Evolutionary conservation across 2,797 vertebrate species (phyloP), one percentile per base, ranked within the genome.

Genomic region (Poeciliopsis presidionis): DNA sequence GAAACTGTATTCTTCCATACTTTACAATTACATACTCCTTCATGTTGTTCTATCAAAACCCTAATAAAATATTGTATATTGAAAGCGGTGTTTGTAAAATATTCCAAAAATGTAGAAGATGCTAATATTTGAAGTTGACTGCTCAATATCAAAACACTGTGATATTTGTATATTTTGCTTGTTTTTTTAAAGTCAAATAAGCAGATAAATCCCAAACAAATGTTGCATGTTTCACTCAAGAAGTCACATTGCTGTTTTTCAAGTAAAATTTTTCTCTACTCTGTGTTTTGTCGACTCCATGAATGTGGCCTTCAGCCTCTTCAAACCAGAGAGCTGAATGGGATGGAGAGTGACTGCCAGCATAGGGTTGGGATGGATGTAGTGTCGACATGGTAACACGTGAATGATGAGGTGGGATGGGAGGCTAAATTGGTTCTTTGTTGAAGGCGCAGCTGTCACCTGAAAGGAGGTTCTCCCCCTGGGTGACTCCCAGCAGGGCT

Each of bases 351-450:
- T 72, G 85, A 90, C 86, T 88, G 84, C 78, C 70, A 88, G 83
- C 93, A 92, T 86, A 90, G 91, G 90, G 91, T 90, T 90, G 86
- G 77, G 90, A 86, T 79, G 77, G 93, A 94, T 91, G 87, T 88
- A 75, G 89, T 90, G 93, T 93, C 89, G 91, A 92, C 89, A 92
- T 93, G 90, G 93, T 86, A 94, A 93, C 91, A 59, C 87, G 86
- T 92, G 86, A 93, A 87, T 81, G 88, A 93, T 87, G 90, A 88
- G 80, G 82, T 89, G 84, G 85, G 83, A 85, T 45, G 25, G 79
- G 79, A 78, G 74, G 80, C 88, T 94, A 93, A 94, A 93, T 92
- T 91, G 87, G 91, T 84, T 86, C 91, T 92, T 91, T 94, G 91
- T 93, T 86, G 84, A 77, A 84, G 90, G 87, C 61, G 65, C 94